A percentile compares a stretch with the other conserved stretches of the same genome.
Evolutionary conservation across 2,113 vertebrate genomes (phyloP).

Genomic region (Asarcornis scutulata): DNA sequence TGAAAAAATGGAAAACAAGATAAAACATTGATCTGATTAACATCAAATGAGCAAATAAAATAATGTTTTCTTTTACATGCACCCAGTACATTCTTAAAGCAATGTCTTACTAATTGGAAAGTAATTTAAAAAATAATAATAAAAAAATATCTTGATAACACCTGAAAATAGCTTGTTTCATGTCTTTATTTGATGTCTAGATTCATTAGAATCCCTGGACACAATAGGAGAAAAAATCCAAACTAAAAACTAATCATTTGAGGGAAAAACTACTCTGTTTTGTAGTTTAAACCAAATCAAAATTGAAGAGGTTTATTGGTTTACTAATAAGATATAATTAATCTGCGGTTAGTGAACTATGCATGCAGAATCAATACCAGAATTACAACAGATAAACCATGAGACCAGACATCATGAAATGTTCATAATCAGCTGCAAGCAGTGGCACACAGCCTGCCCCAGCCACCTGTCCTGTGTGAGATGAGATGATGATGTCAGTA

Average conservation of each 20-base stretch:
- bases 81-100: background rate
- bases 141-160: background rate
- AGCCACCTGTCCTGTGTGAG: background rate
- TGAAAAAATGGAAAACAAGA: background rate
- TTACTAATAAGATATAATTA: background rate
- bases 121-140: background rate
- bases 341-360: background rate
- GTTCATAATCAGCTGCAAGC: background rate
- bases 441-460: accelerated
- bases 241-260: background rate
- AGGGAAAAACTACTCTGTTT: background rate
- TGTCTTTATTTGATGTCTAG: background rate
- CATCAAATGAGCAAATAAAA: background rate
- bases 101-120: background rate
- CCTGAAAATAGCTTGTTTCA: background rate
- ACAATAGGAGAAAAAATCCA: background rate
- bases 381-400: background rate
- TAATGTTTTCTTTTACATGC: background rate
- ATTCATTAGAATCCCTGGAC: background rate
- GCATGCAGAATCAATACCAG: background rate
- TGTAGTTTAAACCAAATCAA: background rate
- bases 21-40: background rate
- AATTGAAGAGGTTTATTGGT: background rate
- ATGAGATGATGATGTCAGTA: accelerated
- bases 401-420: background rate